Evolutionary conservation across 2,797 vertebrate species (phyloP).

Genomic region (Setipinna tenuifilis): DNA sequence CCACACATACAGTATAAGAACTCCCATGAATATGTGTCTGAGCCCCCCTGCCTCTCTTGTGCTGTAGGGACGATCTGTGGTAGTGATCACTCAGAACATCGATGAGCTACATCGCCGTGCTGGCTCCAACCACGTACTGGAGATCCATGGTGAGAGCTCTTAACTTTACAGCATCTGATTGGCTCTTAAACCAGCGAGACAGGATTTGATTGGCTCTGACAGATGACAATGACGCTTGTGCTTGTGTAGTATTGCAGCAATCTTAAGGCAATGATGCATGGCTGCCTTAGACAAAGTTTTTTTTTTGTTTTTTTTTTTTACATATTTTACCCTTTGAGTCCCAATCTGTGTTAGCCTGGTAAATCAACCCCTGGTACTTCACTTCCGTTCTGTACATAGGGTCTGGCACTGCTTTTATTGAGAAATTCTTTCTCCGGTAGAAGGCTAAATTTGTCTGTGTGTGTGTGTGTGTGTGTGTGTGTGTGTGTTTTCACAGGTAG

Average conservation of each 20-base stretch:
- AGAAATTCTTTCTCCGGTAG: no score
- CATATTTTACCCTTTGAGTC: not conserved
- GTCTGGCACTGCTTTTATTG: no score
- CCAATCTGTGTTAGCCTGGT: no score
- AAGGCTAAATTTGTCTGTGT: no score
- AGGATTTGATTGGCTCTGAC: not conserved
- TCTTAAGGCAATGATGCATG: no score
- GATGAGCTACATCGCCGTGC: conserved; percentile 92
- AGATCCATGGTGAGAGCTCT: conserved; percentile 83
- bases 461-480: not conserved
- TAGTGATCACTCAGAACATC: conserved; percentile 93
- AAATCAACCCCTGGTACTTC: no score
- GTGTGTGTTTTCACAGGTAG: conserved; percentile 78
- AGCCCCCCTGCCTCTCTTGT: not conserved
- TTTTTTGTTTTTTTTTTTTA: not conserved
- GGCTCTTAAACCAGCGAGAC: no score
- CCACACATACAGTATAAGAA: no score
- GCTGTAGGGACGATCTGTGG: conserved; percentile 81
- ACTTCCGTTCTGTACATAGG: no score
- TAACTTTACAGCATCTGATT: not conserved
- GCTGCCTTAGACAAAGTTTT: not conserved
- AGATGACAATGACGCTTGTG: not conserved
- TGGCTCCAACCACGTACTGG: conserved; percentile 86
- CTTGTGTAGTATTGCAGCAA: not conserved
- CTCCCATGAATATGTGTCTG: no score